A percentile compares a stretch with the other conserved stretches of the same genome.
phyloP scores from a whole-genome alignment of 2,113 vertebrate genomes.

The Archocentrus centrarchus region DNA sequence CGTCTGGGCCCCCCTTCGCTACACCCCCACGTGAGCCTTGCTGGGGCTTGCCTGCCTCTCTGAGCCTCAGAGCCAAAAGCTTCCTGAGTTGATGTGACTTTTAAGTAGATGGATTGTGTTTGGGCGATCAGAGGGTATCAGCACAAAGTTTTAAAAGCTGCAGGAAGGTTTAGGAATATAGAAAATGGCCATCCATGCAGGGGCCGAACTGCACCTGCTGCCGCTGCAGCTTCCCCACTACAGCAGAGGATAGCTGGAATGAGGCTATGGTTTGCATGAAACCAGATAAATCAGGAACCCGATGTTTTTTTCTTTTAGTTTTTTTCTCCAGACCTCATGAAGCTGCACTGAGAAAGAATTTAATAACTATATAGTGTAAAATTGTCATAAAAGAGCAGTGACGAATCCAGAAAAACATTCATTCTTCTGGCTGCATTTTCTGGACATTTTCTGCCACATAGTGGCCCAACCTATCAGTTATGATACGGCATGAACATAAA shows the following conservation, averaged over 20 bases:
- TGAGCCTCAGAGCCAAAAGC: background rate
- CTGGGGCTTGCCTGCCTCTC: background rate
- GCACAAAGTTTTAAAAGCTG: background rate
- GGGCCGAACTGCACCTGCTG: background rate
- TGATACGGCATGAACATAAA: too few relatives aligned
- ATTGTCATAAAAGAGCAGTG: too few relatives aligned
- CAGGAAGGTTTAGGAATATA: background rate
- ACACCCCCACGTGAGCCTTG: background rate
- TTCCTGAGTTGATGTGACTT: background rate
- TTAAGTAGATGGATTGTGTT: constrained; percentile 1
- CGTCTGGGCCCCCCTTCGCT: background rate
- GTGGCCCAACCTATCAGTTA: background rate
- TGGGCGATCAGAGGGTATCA: constrained; percentile 16
- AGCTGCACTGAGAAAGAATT: background rate
- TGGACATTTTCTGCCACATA: background rate
- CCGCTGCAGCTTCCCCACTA: background rate
- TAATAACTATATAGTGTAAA: too few relatives aligned
- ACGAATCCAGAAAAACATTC: too few relatives aligned
- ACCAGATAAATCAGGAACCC: background rate
- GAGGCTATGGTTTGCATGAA: background rate
- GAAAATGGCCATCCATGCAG: background rate
- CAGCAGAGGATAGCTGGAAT: background rate
- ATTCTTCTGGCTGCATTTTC: background rate
- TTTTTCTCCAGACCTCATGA: background rate
- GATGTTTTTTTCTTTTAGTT: too few relatives aligned